Percentiles rank a stretch among this genome's conserved stretches.
phyloP scores from a whole-genome alignment of 2,797 vertebrate genomes.

The Parotocinclus haroldoi region DNA sequence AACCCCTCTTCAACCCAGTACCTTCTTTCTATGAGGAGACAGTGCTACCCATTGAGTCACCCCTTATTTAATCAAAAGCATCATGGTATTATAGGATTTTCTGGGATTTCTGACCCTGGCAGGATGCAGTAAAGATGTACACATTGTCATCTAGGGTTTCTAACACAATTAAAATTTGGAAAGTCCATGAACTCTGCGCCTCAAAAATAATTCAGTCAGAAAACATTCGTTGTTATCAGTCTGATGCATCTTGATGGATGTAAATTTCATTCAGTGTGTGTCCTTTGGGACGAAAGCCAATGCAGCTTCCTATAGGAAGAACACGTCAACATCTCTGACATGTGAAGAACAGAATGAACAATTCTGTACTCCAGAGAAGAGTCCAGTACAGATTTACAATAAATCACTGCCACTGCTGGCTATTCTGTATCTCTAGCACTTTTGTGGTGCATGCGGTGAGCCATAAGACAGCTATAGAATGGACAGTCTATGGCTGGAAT shows the following conservation, averaged over 20 bases:
- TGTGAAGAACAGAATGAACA: conserved; percentile 5
- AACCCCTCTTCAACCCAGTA: no score
- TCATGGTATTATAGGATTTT: no score
- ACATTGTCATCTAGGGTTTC: no score
- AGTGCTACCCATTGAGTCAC: no score
- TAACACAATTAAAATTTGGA: no score
- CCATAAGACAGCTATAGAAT: conserved; percentile 34
- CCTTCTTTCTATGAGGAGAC: no score
- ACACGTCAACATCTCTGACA: conserved; percentile 32
- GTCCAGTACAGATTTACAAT: conserved; percentile 20
- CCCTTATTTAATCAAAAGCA: no score
- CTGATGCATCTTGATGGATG: no score
- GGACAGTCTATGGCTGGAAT: conserved; percentile 22
- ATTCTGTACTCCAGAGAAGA: conserved; percentile 34
- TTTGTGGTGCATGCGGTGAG: conserved; percentile 12
- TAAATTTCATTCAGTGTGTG: background rate
- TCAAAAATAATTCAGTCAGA: no score
- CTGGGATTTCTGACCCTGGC: no score
- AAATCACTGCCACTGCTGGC: conserved; percentile 25
- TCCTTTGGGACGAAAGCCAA: conserved; percentile 1
- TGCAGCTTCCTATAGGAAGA: conserved; percentile 19
- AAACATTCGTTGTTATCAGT: no score
- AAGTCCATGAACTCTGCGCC: background rate
- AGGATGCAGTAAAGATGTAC: no score
- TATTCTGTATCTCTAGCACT: conserved; percentile 8